Evolutionary conservation across 2,888 invertebrate species (phyloP), one percentile per base, ranked within the genome.

Genomic region (Plebejus argus): DNA sequence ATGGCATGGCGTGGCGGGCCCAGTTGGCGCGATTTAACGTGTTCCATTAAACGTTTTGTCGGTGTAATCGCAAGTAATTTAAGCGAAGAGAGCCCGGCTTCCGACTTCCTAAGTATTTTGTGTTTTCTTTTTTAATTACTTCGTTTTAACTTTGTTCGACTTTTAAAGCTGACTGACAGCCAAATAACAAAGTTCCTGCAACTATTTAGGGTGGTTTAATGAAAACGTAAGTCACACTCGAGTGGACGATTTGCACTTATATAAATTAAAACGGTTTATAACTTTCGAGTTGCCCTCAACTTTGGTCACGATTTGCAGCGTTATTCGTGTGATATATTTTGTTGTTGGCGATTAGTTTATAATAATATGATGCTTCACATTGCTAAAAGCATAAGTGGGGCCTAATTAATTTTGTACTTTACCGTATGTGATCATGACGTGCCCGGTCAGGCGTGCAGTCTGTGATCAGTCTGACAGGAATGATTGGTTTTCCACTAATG

Each of bases 101-200:
- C 93, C 92, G 92, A 94, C 92, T 93, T 93, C 91, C 91, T 92
- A 92, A 93, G 93, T 92, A 93, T 93, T 93, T 92, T 93, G 92
- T 92, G 92, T 93, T 93, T 93, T 93, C 93, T 93, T 93, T 93
- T 93, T 93, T 94, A 94, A 93, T 93, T 93, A 93, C 93, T 92
- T 93, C 91, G 93, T 93, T 93, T 92, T 91, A 94, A 94, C 93
- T 94, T 93, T 91, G 93, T 87, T 87, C 88, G 88, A 89, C 89
- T 91, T 92, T 92, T 91, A 93, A 93, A 91, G 91, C 91, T 92
- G 91, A 93, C 93, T 93, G 93, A 93, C 93, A 93, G 93, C 88
- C 90, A 90, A 93, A 92, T 92, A 92, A 92, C 91, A 89, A 91
- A 93, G 90, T 92, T 91, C 89, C 89, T 90, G 88, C 89, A 93